phyloP scores from a whole-genome alignment of 2,113 vertebrate species.

The Tychaedon coryphoeus region DNA sequence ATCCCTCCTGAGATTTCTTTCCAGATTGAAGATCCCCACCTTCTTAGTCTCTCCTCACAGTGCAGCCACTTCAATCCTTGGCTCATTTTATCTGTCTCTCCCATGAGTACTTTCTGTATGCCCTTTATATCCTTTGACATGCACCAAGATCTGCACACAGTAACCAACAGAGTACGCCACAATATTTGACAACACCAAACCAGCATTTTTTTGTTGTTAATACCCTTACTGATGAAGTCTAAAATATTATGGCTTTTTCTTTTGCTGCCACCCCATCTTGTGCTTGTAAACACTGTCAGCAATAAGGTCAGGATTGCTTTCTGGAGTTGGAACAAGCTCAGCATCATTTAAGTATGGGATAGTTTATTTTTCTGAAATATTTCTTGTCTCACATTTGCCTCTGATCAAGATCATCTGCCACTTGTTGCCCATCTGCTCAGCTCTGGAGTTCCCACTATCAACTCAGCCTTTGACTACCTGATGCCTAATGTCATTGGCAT shows the following conservation, averaged over 20 bases:
- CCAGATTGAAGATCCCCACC: background rate
- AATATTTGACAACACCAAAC: accelerated
- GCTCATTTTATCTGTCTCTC: background rate
- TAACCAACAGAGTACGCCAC: background rate
- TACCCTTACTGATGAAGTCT: background rate
- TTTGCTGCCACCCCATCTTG: background rate
- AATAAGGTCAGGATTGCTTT: background rate
- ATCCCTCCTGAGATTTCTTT: background rate
- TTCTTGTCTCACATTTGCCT: background rate
- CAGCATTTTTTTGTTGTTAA: background rate
- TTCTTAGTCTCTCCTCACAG: background rate
- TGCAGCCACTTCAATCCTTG: background rate
- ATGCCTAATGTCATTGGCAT: background rate
- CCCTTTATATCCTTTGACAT: background rate
- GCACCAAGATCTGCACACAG: background rate
- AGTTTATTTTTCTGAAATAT: background rate
- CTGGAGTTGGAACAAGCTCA: background rate
- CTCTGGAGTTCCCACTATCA: background rate
- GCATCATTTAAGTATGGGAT: background rate
- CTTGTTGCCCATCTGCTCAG: background rate
- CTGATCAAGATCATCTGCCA: background rate
- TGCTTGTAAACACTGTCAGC: background rate
- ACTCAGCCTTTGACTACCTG: background rate
- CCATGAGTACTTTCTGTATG: background rate
- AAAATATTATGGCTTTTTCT: background rate